Conservation (phyloP, 2,888 invertebrate genomes). For the Anthrax anthrax region DNA sequence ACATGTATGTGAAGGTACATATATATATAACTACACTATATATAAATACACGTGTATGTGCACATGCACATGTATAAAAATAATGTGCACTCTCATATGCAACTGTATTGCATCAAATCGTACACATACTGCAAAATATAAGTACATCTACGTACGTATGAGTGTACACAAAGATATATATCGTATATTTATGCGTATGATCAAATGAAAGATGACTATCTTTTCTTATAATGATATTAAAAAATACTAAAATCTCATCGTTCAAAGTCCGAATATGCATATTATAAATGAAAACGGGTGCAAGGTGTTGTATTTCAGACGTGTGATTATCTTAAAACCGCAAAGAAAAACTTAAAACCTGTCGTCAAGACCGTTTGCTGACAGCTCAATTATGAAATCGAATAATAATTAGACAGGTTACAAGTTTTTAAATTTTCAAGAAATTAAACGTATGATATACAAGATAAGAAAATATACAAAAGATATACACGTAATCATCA, state of each 20-base stretch:
- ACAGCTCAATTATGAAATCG: constrained; percentile 4
- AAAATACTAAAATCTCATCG: background rate
- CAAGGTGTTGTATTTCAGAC: constrained; percentile 3
- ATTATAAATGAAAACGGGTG: background rate
- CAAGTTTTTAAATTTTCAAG: background rate
- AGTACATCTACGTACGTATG: background rate
- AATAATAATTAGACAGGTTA: background rate
- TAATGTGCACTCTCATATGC: too few species aligned
- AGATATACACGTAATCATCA: background rate
- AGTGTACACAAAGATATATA: background rate
- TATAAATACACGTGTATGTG: too few species aligned
- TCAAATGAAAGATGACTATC: background rate
- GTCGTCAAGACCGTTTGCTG: constrained; percentile 3
- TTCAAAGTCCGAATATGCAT: too few species aligned
- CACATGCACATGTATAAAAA: too few species aligned
- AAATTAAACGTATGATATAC: background rate
- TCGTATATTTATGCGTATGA: background rate
- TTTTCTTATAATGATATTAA: background rate
- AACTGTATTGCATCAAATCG: too few species aligned
- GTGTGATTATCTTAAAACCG: background rate
- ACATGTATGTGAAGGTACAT: too few species aligned
- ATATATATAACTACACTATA: too few species aligned
- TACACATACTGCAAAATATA: too few species aligned
- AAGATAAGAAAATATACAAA: background rate
- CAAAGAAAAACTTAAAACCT: constrained; percentile 3